These are phyloP conservation scores for Theocolax elegans DNA, from an alignment of 1,140 invertebrate genomes.

Conservation along the genomic window DNA sequence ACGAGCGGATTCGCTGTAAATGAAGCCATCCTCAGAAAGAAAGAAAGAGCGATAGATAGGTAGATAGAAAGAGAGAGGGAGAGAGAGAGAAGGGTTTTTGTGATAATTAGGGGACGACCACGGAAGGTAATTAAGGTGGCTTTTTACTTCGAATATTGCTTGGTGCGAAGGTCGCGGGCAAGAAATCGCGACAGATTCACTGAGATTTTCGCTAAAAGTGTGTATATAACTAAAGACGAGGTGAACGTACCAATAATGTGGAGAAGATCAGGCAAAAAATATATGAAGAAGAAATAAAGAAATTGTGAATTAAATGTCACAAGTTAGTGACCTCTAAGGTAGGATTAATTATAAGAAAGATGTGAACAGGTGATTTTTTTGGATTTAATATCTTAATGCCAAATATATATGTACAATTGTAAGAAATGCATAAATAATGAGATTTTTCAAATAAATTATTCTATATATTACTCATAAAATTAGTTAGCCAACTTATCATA, in stretches of 20 bases:
- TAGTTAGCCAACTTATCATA: too few relatives aligned
- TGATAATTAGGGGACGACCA: constrained; percentile 9
- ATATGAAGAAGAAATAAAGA: not conserved
- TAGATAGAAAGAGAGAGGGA: too few relatives aligned
- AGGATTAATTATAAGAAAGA: not conserved
- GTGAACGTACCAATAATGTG: constrained; percentile 27
- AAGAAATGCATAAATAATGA: too few relatives aligned
- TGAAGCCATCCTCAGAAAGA: constrained; percentile 17
- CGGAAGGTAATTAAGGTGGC: constrained; percentile 9
- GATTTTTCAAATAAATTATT: too few relatives aligned
- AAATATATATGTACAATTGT: too few relatives aligned
- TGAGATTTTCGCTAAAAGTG: not conserved
- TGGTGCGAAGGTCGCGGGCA: not conserved
- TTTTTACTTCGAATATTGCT: not conserved
- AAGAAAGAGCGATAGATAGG: too few relatives aligned
- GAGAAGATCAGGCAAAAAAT: not conserved
- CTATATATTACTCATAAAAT: too few relatives aligned
- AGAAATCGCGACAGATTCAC: constrained; percentile 19
- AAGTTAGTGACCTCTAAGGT: constrained; percentile 8
- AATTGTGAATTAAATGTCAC: constrained; percentile 29
- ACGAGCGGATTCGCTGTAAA: too few relatives aligned
- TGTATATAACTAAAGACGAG: constrained; percentile 17
- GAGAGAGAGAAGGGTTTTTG: not conserved
- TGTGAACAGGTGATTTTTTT: too few relatives aligned
- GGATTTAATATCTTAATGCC: too few relatives aligned